Evolutionary conservation across 2,888 invertebrate species (phyloP), one percentile per base, ranked within the genome.

Genomic region (Campoplex nolae): DNA sequence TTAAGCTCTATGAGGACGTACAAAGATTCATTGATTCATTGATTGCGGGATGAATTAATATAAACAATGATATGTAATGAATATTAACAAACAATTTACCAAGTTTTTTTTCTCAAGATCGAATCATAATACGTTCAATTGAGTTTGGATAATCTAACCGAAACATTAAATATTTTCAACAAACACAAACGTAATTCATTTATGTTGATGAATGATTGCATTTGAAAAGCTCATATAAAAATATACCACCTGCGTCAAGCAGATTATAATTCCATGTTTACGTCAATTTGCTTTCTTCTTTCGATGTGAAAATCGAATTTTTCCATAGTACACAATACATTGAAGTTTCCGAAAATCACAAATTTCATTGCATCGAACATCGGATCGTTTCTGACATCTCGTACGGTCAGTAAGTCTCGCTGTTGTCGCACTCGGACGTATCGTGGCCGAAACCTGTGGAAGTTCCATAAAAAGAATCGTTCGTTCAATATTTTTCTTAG

Each of bases 361-460:
- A 23, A 62, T 28, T 67, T 56, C 84, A n/a, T 68, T 80, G 56
- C 58, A 58, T 51, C 42, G 51, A 71, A 74, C 78, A 28, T 56
- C 35, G 32, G 28, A 23, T 18, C 32, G 74, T 70, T 77, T 62
- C 16, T 62, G 32, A 23, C 42, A 65, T 75, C 51, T 48, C 51
- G 45, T 38, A 23, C 54, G 84, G 94, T 96, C 71, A 97, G 95
- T 96, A 98, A 89, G 97, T 97, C 95, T 98, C 97, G 92, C 97
- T 97, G 94, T 98, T 98, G 94, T 97, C 97, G 95, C 98, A 99
- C 94, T 98, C 97, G 92, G 96, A 96, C 42, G 98, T 97, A 91
- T 96, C 96, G 93, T 99, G 99, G 75, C 98, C 98, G 95, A 99
- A 99, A 90, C 97, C 98, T 98, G 96, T 81, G 95, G 96, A 95